Evolutionary conservation across 2,797 vertebrate genomes (phyloP).

Genomic region (Labeo calbasu): DNA sequence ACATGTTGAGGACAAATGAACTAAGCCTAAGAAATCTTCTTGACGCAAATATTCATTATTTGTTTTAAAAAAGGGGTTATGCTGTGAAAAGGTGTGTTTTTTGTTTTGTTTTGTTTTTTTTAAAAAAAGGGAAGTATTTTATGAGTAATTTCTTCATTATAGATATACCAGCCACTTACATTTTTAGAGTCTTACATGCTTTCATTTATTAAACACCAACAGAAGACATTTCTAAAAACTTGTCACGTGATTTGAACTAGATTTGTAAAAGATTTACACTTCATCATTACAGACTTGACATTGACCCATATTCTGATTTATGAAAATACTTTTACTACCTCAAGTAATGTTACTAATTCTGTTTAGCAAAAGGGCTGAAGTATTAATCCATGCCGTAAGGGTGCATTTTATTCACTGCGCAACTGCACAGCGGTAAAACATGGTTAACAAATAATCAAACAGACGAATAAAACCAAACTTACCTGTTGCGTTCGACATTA

Average conservation of each 20-base stretch:
- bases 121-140: neutral
- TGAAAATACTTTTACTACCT: neutral
- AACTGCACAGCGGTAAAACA: neutral
- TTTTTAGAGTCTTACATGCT: neutral
- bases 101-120: too few relatives aligned
- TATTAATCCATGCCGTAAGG: neutral
- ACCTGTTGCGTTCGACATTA: slow-evolving; percentile 50
- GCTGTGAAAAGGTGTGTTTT: too few relatives aligned
- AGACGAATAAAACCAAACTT: slow-evolving; percentile 11
- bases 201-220: too few relatives aligned
- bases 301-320: neutral
- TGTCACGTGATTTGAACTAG: neutral
- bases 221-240: neutral
- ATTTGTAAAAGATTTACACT: neutral
- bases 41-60: neutral
- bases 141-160: neutral
- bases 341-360: neutral
- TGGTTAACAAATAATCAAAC: neutral
- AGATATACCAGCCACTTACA: too few relatives aligned
- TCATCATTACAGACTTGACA: neutral
- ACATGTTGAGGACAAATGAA: too few relatives aligned
- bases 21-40: neutral
- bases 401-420: neutral
- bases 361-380: neutral
- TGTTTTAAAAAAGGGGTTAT: neutral